Conservation (phyloP, 2,888 invertebrate species). For the Liposcelis brunnea region DNA sequence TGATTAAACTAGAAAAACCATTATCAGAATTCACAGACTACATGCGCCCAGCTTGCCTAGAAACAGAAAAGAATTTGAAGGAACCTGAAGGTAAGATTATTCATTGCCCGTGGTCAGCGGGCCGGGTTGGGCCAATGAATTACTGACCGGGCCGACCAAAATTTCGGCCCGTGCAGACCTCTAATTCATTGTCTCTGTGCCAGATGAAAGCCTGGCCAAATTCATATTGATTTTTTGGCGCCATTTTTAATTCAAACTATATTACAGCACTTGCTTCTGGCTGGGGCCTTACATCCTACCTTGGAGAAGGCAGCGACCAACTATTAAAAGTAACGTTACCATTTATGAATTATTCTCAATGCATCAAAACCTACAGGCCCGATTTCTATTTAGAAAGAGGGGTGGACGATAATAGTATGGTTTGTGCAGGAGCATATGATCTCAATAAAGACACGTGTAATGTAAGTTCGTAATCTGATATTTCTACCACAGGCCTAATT, state of each 20-base stretch:
- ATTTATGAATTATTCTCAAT: constrained; percentile 16
- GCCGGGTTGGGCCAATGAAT: too few relatives aligned
- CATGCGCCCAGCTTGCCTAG: background rate
- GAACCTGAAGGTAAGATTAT: background rate
- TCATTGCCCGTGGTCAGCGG: too few relatives aligned
- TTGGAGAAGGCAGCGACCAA: constrained; percentile 16
- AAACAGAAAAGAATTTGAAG: background rate
- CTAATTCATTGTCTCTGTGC: too few relatives aligned
- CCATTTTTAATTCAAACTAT: too few relatives aligned
- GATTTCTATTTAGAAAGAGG: constrained; percentile 14
- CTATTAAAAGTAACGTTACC: constrained; percentile 17
- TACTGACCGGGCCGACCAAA: too few relatives aligned
- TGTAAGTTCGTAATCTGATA: constrained; percentile 13
- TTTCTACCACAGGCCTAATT: background rate
- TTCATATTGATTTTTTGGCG: constrained; percentile 12
- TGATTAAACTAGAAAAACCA: background rate
- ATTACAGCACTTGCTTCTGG: constrained; percentile 18
- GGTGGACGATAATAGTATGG: constrained; percentile 13
- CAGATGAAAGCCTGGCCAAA: too few relatives aligned
- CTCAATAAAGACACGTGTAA: constrained; percentile 19
- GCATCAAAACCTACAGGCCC: constrained; percentile 15
- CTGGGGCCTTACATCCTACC: constrained; percentile 18
- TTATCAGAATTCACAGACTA: background rate
- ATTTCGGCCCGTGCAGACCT: too few relatives aligned
- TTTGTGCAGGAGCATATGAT: constrained; percentile 18